Conservation (phyloP, 2,797 vertebrate genomes). For the Cephalopachus bancanus region DNA sequence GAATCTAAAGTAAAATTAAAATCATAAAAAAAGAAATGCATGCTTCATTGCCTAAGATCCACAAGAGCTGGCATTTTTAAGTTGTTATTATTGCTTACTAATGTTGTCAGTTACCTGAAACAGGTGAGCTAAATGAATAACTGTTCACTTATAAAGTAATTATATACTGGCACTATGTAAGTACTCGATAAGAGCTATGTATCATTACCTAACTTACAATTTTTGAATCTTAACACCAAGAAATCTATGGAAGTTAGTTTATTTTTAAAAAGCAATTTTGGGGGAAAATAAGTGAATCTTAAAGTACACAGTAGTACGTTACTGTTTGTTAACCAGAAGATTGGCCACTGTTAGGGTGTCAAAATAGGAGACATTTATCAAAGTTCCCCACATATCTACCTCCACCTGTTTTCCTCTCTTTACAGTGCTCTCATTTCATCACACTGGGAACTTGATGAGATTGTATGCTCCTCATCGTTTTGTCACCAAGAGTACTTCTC, state of each 20-base stretch:
- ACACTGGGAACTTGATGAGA: background rate
- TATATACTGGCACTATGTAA: slow-evolving; percentile 2
- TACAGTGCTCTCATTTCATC: background rate
- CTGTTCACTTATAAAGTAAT: slow-evolving; percentile 30
- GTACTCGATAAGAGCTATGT: background rate
- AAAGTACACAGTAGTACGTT: background rate
- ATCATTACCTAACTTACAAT: slow-evolving; percentile 31
- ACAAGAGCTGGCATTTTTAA: background rate
- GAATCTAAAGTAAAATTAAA: no score
- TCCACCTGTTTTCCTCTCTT: background rate
- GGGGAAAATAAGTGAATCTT: background rate
- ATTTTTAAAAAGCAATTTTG: background rate
- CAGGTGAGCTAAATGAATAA: background rate
- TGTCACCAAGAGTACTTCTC: background rate
- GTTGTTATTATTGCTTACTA: background rate
- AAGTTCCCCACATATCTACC: background rate
- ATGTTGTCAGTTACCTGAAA: background rate
- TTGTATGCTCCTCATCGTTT: background rate
- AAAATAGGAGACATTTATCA: background rate
- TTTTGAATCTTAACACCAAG: background rate
- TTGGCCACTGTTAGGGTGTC: background rate
- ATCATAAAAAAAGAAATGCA: background rate
- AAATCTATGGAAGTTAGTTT: background rate
- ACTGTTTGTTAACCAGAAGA: background rate
- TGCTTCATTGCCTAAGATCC: background rate